These are phyloP conservation scores for Zeugodacus cucurbitae DNA, from an alignment of 1,140 invertebrate species.

Conservation along the genomic window DNA sequence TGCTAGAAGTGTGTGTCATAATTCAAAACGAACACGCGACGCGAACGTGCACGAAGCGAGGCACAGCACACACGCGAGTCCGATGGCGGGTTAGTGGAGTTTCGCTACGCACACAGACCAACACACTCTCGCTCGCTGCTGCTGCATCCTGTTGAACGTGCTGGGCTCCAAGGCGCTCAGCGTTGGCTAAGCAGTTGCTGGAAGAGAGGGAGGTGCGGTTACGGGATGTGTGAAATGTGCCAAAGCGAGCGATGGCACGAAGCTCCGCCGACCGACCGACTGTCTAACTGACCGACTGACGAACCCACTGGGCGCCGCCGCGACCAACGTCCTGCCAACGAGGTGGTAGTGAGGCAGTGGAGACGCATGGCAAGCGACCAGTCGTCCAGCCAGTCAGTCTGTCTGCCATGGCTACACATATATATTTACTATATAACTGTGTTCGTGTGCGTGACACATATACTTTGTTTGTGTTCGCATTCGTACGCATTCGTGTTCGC, in stretches of 20 bases:
- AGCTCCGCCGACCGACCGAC: not conserved
- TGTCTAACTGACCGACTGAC: not conserved
- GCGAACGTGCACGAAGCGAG: not conserved
- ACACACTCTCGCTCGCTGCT: too few relatives aligned
- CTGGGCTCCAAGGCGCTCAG: not conserved
- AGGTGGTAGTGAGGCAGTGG: not conserved
- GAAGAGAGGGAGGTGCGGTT: not conserved
- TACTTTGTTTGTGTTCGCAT: not conserved
- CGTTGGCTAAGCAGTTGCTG: not conserved
- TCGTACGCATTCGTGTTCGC: not conserved
- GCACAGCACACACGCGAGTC: not conserved
- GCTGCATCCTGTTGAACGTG: not conserved
- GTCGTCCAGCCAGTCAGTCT: slow-evolving; percentile 14
- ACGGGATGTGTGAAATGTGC: too few relatives aligned
- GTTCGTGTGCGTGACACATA: not conserved
- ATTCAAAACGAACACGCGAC: not conserved
- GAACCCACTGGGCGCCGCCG: not conserved
- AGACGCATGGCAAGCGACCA: not conserved
- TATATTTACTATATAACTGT: not conserved
- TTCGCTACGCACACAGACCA: not conserved
- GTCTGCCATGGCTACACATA: not conserved
- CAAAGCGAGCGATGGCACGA: not conserved
- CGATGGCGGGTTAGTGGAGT: not conserved
- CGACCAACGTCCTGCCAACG: not conserved
- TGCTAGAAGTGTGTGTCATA: not conserved